phyloP scores from a whole-genome alignment of 2,888 invertebrate species.

The Molanna angustata region DNA sequence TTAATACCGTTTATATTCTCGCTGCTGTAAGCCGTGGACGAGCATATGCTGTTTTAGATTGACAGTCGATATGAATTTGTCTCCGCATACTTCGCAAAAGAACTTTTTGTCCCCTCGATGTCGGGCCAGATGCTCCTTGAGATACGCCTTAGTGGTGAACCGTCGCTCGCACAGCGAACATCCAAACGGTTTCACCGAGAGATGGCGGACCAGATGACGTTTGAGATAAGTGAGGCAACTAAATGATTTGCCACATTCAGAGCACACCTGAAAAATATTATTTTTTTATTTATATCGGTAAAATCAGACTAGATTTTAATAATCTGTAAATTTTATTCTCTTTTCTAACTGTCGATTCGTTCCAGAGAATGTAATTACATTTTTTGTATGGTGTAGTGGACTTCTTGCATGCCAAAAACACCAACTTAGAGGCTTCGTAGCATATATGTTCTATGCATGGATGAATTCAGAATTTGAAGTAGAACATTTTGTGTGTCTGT shows the following conservation, averaged over 20 bases:
- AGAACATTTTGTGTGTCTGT: too few species aligned
- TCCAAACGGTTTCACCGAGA: conserved; percentile 24
- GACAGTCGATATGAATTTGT: conserved; percentile 25
- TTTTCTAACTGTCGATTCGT: too few species aligned
- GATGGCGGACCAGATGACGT: conserved; percentile 25
- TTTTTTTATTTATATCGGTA: too few species aligned
- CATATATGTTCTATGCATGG: too few species aligned
- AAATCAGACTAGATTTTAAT: too few species aligned
- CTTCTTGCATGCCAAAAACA: too few species aligned
- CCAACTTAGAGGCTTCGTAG: too few species aligned
- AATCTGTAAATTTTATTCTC: too few species aligned
- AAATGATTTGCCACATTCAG: conserved; percentile 31
- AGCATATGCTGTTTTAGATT: conserved; percentile 30
- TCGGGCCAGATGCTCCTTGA: conserved; percentile 25
- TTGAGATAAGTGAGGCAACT: conserved; percentile 28
- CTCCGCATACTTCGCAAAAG: conserved; percentile 28
- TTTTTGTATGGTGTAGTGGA: too few species aligned
- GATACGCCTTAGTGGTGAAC: conserved; percentile 24
- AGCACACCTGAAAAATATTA: conserved; percentile 29
- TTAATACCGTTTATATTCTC: conserved; percentile 25
- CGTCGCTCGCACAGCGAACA: conserved; percentile 22
- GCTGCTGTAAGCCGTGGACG: conserved; percentile 23
- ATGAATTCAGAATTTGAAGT: too few species aligned
- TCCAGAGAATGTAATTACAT: too few species aligned
- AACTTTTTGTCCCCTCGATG: conserved; percentile 27